Evolutionary conservation across 2,888 invertebrate genomes (phyloP), one percentile per base, ranked within the genome.

Genomic region (Myathropa florea): DNA sequence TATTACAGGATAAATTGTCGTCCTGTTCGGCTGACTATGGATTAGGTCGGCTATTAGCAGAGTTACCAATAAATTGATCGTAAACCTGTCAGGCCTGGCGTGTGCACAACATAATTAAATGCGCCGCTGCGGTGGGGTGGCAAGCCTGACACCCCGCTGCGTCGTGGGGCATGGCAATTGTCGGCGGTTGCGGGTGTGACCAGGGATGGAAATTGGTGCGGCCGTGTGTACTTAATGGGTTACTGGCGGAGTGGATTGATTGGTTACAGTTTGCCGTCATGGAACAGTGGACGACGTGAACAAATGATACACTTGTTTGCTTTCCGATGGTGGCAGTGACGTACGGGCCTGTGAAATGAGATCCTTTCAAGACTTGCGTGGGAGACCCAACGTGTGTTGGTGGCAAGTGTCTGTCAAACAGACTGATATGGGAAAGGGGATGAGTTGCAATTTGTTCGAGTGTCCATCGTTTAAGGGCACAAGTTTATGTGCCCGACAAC

Each of bases 1-100:
- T 83, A 83, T 73, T 73, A 73, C 79, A 73, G 76, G 59, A 76
- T 76, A 76, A 67, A 76, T 46, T 72, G 72, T 53, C 73, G 59
- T 64, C 63, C 68, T 75, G 57, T 46, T 28, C 21, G 46, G 46
- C 7, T 18, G 46, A 7, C 46, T 70, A 70, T 79, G 83, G 83
- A 83, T 83, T 79, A 75, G 83, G 83, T 64, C 75, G 73, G 64
- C 73, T 79, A 83, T 79, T 79, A 60, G 30, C 33, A 68, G 24
- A 61, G 59, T 30, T 24, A 18, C 33, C 63, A 59, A 79, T 79
- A 83, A 83, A 83, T 79, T 78, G 78, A 73, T 83, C 73, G 79
- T 83, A 83, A 83, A 83, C 78, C 73, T 36, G 33, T 61, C 33
- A 73, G 26, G 72, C 28, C 36, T 83, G 78, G 72, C 83, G 68